A percentile compares a stretch with the other conserved stretches of the same genome.
Conservation (phyloP, 2,113 vertebrate genomes). For the Anarrhichthys ocellatus region DNA sequence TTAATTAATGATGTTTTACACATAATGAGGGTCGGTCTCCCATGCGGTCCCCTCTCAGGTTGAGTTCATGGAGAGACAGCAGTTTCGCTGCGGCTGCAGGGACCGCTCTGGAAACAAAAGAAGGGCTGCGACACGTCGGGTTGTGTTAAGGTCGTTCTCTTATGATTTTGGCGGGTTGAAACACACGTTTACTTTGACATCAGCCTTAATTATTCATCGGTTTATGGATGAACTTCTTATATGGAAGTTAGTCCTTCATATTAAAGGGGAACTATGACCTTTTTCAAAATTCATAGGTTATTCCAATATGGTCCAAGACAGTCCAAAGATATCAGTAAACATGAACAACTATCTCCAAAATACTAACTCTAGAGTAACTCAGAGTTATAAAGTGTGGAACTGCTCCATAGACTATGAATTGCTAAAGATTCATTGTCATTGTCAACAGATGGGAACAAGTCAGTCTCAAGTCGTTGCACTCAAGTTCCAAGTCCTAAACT, state of each 20-base stretch:
- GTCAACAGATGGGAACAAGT: too few relatives aligned
- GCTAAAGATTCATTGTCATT: background rate
- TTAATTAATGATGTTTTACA: constrained; percentile 79
- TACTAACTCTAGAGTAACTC: too few relatives aligned
- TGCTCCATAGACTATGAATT: background rate
- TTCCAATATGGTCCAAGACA: too few relatives aligned
- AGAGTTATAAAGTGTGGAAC: too few relatives aligned
- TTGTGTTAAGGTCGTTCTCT: constrained; percentile 59
- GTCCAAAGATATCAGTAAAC: too few relatives aligned
- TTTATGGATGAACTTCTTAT: background rate
- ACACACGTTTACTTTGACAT: background rate
- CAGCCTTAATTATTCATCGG: too few relatives aligned
- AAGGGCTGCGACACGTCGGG: constrained; percentile 18
- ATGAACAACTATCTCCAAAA: too few relatives aligned
- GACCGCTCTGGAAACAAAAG: constrained; percentile 52
- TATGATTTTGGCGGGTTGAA: constrained; percentile 44
- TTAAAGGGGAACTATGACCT: background rate
- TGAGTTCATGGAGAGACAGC: constrained; percentile 63
- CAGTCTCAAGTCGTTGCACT: too few relatives aligned
- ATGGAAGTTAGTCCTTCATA: background rate
- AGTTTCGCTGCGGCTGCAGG: constrained; percentile 63
- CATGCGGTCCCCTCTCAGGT: constrained; percentile 53
- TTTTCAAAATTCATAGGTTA: too few relatives aligned
- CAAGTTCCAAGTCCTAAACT: too few relatives aligned
- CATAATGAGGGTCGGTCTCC: constrained; percentile 71